Conservation (phyloP, 2,888 invertebrate species). For the Latheticus oryzae region DNA sequence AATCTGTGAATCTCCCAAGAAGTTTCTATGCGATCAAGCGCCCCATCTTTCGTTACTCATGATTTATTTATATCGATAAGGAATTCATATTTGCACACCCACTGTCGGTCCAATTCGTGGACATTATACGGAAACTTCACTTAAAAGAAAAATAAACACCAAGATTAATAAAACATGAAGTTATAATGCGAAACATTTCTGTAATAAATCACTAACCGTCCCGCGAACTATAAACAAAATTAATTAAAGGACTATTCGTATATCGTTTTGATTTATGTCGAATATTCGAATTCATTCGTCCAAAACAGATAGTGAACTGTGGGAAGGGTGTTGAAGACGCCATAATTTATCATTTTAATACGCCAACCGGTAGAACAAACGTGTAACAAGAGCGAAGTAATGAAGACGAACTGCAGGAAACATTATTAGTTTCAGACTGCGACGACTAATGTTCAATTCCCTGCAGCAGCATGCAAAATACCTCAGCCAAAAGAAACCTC, state of each 20-base stretch:
- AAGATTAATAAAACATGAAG: slow-evolving; percentile 49
- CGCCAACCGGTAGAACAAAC: slow-evolving; percentile 39
- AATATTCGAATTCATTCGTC: slow-evolving; percentile 35
- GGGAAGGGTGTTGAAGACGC: slow-evolving; percentile 33
- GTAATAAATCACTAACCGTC: slow-evolving; percentile 49
- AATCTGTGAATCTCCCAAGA: too few species aligned
- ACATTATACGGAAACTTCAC: slow-evolving; percentile 47
- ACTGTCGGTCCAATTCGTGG: slow-evolving; percentile 33
- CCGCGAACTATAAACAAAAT: slow-evolving; percentile 48
- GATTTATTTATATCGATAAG: slow-evolving; percentile 49
- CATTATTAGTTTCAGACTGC: slow-evolving; percentile 37
- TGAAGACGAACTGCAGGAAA: slow-evolving; percentile 44
- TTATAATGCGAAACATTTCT: slow-evolving; percentile 42
- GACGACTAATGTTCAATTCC: slow-evolving; percentile 23
- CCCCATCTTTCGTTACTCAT: slow-evolving; percentile 46
- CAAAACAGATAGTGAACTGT: slow-evolving; percentile 6
- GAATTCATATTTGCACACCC: slow-evolving; percentile 47
- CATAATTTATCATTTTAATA: slow-evolving; percentile 41
- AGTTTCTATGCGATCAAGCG: slow-evolving; percentile 17
- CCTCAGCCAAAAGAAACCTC: slow-evolving; percentile 10
- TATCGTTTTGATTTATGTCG: slow-evolving; percentile 45
- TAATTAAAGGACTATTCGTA: slow-evolving; percentile 47
- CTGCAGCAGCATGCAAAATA: slow-evolving; percentile 17
- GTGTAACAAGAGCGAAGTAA: slow-evolving; percentile 39
- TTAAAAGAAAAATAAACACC: slow-evolving; percentile 44